Evolutionary conservation across 1,140 invertebrate species (phyloP).

Genomic region (Tetragonula clypearis): DNA sequence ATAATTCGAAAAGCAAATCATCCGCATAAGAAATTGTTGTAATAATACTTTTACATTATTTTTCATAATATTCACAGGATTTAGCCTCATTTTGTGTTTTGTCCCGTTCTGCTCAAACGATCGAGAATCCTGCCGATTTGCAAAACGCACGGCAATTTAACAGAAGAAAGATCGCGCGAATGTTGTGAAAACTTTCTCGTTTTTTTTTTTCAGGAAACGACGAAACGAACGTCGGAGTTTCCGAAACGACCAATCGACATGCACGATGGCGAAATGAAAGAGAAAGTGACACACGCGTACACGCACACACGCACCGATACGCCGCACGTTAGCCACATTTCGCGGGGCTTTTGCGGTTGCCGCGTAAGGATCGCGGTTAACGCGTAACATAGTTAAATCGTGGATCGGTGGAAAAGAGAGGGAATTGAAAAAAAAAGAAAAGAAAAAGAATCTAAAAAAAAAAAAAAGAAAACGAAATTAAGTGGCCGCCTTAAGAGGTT

Average conservation of each 20-base stretch:
- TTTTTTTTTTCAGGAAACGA: not conserved
- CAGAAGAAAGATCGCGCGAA: not conserved
- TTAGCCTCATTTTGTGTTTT: not conserved
- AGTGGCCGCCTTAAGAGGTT: not conserved
- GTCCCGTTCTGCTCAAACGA: not conserved
- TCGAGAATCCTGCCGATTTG: not conserved
- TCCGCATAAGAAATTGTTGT: no score
- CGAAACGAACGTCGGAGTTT: not conserved
- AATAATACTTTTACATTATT: no score
- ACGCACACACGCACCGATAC: not conserved
- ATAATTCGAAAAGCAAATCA: no score
- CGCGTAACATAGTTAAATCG: conserved; percentile 9
- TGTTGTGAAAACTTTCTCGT: not conserved
- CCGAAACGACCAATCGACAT: conserved; percentile 14
- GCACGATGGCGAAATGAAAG: conserved; percentile 46
- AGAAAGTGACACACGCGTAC: conserved; percentile 51
- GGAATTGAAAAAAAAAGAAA: not conserved
- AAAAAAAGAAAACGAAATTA: not conserved
- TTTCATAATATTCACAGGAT: no score
- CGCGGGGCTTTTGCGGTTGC: not conserved
- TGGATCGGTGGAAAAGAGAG: not conserved
- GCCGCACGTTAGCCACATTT: conserved; percentile 14
- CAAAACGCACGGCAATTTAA: not conserved
- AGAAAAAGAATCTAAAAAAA: no score
- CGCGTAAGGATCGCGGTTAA: conserved; percentile 20